phyloP scores from a whole-genome alignment of 2,113 vertebrate species.

The Trichomycterus rosablanca region DNA sequence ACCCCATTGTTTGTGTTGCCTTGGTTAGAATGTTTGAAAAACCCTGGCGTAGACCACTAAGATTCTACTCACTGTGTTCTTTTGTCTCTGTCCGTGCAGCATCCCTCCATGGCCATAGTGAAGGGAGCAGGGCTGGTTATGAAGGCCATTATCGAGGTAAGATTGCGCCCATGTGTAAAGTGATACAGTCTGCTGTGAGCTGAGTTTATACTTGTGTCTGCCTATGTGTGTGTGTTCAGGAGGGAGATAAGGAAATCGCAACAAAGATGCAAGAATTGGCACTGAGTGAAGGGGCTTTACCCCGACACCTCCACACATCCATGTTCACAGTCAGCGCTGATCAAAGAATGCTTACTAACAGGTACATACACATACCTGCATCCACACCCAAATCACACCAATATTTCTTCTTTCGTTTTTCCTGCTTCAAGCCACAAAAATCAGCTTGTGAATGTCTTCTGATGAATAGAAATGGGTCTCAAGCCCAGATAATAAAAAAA shows the following conservation, averaged over 20 bases:
- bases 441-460: too few species aligned
- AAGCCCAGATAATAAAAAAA: too few species aligned
- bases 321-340: constrained; percentile 96
- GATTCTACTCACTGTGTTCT: not conserved
- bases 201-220: not conserved
- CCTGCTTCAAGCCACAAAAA: too few species aligned
- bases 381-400: too few species aligned
- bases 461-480: too few species aligned
- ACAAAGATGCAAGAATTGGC: constrained; percentile 98
- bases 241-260: constrained; percentile 97
- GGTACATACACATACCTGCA: constrained; percentile 63
- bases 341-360: constrained; percentile 98
- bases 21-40: too few species aligned
- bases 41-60: not conserved
- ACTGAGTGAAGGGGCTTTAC: constrained; percentile 94
- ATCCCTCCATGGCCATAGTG: constrained; percentile 97
- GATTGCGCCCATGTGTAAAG: constrained; percentile 17
- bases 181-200: not conserved
- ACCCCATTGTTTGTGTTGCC: too few species aligned
- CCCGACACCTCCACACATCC: constrained; percentile 90
- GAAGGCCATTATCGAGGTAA: constrained; percentile 99
- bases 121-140: constrained; percentile 97
- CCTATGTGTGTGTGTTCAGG: constrained; percentile 60
- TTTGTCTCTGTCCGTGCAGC: constrained; percentile 63
- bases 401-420: too few species aligned